Conservation (phyloP, 2,113 vertebrate genomes). For the Garra rufa region DNA sequence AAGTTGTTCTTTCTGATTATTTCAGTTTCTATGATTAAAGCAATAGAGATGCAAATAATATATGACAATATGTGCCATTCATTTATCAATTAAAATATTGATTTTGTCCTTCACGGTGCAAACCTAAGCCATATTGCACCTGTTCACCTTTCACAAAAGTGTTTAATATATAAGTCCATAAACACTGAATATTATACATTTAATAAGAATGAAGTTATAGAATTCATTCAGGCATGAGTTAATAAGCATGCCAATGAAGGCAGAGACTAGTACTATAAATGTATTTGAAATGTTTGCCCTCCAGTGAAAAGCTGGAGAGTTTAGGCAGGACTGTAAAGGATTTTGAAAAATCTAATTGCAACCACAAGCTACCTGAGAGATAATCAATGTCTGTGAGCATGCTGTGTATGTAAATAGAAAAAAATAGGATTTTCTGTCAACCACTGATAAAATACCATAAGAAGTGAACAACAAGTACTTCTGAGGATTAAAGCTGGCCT, state of each 20-base stretch:
- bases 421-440: background rate
- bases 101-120: background rate
- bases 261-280: background rate
- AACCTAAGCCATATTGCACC: background rate
- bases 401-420: background rate
- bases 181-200: background rate
- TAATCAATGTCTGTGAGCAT: slow-evolving; percentile 13
- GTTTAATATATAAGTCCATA: no score
- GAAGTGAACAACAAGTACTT: background rate
- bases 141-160: background rate
- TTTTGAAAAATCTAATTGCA: slow-evolving; percentile 34
- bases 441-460: background rate
- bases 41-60: background rate
- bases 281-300: no score
- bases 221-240: background rate
- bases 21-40: background rate
- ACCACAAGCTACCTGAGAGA: slow-evolving; percentile 21
- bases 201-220: background rate
- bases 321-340: background rate
- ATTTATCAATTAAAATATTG: background rate
- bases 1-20: no score
- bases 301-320: background rate
- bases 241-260: background rate
- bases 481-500: background rate
- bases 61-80: background rate